Conservation (phyloP, 2,113 vertebrate genomes). For the Apodemus speciosus region DNA sequence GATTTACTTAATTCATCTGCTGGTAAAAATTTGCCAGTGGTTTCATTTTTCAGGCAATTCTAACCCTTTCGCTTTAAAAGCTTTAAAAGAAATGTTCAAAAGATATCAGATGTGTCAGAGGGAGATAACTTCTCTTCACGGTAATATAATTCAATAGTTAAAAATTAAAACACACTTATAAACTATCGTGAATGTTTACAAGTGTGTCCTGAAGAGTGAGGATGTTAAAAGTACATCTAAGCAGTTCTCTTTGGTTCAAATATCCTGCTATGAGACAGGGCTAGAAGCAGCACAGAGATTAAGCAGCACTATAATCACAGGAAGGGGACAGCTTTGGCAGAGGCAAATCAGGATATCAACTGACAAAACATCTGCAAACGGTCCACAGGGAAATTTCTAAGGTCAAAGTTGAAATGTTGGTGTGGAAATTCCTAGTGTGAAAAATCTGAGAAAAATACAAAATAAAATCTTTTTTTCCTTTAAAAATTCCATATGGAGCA, state of each 20-base stretch:
- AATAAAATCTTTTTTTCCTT: conserved; percentile 60
- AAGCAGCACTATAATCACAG: conserved; percentile 82
- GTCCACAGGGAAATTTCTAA: conserved; percentile 69
- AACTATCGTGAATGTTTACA: conserved; percentile 52
- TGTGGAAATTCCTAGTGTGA: conserved; percentile 77
- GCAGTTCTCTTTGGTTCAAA: conserved; percentile 56
- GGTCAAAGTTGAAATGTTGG: conserved; percentile 75
- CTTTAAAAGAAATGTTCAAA: conserved; percentile 50
- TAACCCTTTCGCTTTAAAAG: conserved; percentile 43
- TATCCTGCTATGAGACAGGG: conserved; percentile 72
- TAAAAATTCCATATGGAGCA: conserved; percentile 77
- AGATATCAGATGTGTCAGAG: conserved; percentile 25
- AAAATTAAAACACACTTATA: conserved; percentile 64
- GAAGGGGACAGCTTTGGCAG: conserved; percentile 66
- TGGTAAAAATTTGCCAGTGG: conserved; percentile 52
- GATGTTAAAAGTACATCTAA: conserved; percentile 64
- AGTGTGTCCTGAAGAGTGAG: conserved; percentile 55
- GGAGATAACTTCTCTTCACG: not conserved
- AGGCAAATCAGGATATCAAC: conserved; percentile 68
- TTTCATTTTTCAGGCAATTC: conserved; percentile 41
- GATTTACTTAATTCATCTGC: conserved; percentile 22
- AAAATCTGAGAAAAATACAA: conserved; percentile 69
- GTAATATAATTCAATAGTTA: conserved; percentile 47
- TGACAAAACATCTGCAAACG: conserved; percentile 63
- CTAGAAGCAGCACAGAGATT: conserved; percentile 79